Base-by-base conservation (phyloP, 2,888 invertebrate genomes). In the Ceraclea dissimilis region DNA sequence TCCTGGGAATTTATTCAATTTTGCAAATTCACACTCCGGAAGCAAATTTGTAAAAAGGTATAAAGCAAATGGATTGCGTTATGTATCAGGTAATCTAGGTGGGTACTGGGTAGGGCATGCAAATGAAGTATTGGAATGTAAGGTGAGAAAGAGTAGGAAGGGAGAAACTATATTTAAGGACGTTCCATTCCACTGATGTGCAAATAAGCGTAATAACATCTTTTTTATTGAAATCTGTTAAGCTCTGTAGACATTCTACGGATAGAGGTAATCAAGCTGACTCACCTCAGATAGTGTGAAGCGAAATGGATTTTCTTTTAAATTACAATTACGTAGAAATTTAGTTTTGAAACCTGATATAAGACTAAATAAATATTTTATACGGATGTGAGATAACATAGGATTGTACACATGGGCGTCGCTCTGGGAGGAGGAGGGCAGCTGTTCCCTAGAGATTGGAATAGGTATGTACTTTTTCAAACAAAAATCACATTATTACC, bases 211-310 rank as follows among this genome's bases (percentile, higher is more conserved):
- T 48, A 56, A 52, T 49, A 57, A 53, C 53, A 57, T 56, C 47
- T 55, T 60, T 60, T n/a, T 60, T 58, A 60, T 60, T 60, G 60
- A 60, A 60, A 60, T 60, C 55, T 54, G 49, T 54, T 47, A 58
- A 60, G 58, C 52, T 50, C 58, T 18, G 49, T 6, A 17, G 18
- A 46, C 13, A 16, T 33, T 31, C 18, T 16, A 17, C 31, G 33
- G 49, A 22, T 46, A 4, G 13, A n/a, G 13, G 8, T n/a, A 39
- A 16, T n/a, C 16, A 13, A 39, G 39, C 39, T 39, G 39, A 39
- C 13, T 39, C 39, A 39, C 31, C 11, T 31, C 8, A 31, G 11
- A 31, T 8, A 31, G n/a, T n/a, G n/a, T n/a, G n/a, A n/a, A n/a
- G n/a, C n/a, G n/a, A n/a, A n/a, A n/a, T n/a, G n/a, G n/a, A n/a